Evolutionary conservation across 2,888 invertebrate species (phyloP).

Genomic region (Philereme vetulata): DNA sequence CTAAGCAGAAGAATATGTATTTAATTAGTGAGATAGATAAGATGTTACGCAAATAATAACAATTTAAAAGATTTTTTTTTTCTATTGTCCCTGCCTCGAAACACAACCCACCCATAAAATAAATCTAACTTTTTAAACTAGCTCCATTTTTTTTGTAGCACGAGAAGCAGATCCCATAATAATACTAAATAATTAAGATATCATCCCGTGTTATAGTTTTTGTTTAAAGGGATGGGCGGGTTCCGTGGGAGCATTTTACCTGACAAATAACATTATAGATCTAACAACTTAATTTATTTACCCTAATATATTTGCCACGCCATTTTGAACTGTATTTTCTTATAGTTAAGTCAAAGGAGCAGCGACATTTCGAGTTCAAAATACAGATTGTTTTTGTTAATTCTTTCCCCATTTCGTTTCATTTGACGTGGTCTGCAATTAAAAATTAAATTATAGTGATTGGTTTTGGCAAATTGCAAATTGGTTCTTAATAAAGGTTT

Average conservation of each 20-base stretch:
- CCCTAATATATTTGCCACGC: constrained; percentile 8
- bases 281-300: constrained; percentile 25
- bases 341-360: background rate
- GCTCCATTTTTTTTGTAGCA: constrained; percentile 13
- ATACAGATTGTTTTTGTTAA: constrained; percentile 23
- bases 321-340: constrained; percentile 28
- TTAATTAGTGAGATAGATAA: no score
- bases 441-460: constrained; percentile 80
- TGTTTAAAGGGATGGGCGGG: constrained; percentile 26
- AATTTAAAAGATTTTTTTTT: background rate
- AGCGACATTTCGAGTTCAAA: background rate
- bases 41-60: background rate
- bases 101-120: constrained; percentile 13
- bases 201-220: constrained; percentile 31
- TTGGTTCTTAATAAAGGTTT: constrained; percentile 58
- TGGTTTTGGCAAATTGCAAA: constrained; percentile 80
- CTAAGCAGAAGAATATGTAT: no score
- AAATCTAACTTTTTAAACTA: constrained; percentile 9
- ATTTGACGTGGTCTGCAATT: constrained; percentile 65
- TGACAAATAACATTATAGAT: constrained; percentile 70
- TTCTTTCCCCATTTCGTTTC: constrained; percentile 43
- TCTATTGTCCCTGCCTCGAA: constrained; percentile 11
- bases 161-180: constrained; percentile 22
- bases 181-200: constrained; percentile 34
- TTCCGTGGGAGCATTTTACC: constrained; percentile 54